Evolutionary conservation across 2,797 vertebrate species (phyloP).

Genomic region (Aratinga solstitialis): DNA sequence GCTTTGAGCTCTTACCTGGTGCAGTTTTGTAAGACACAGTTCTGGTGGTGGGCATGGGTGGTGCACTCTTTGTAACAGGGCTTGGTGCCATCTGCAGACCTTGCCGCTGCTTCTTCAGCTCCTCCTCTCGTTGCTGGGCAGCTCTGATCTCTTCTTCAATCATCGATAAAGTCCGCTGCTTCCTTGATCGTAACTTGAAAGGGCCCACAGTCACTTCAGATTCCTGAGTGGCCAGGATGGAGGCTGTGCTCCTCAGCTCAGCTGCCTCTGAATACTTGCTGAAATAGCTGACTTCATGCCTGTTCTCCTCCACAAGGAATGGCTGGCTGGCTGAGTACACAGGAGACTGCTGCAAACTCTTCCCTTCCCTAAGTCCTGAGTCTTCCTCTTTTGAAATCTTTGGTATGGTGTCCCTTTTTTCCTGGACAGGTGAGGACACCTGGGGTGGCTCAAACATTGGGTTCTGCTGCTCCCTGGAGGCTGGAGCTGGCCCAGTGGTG

Average conservation of each 20-base stretch:
- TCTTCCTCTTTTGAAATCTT: constrained; percentile 80
- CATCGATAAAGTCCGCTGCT: constrained; percentile 96
- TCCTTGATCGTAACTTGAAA: constrained; percentile 93
- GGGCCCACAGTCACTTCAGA: constrained; percentile 87
- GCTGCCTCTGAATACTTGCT: constrained; percentile 97
- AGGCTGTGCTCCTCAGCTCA: constrained; percentile 92
- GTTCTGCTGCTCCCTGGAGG: constrained; percentile 61
- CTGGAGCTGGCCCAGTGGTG: neutral
- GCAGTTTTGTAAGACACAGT: constrained; percentile 85
- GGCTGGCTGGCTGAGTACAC: constrained; percentile 53
- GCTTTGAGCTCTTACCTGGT: constrained; percentile 82
- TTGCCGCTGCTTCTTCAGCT: constrained; percentile 90
- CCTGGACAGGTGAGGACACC: constrained; percentile 80
- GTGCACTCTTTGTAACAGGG: constrained; percentile 80
- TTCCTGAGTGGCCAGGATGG: constrained; percentile 82
- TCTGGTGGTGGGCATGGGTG: constrained; percentile 82
- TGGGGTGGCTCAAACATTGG: constrained; percentile 77
- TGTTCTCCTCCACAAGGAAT: constrained; percentile 76
- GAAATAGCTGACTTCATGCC: constrained; percentile 92
- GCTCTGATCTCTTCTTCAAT: constrained; percentile 98
- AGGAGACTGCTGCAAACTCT: constrained; percentile 54
- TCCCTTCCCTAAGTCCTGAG: constrained; percentile 71
- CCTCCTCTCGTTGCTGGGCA: constrained; percentile 94
- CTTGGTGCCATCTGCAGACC: constrained; percentile 69
- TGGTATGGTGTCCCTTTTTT: constrained; percentile 81